Percentiles rank a stretch among this genome's conserved stretches.
phyloP scores from a whole-genome alignment of 2,888 invertebrate species.

The Ochropleura leucogaster region DNA sequence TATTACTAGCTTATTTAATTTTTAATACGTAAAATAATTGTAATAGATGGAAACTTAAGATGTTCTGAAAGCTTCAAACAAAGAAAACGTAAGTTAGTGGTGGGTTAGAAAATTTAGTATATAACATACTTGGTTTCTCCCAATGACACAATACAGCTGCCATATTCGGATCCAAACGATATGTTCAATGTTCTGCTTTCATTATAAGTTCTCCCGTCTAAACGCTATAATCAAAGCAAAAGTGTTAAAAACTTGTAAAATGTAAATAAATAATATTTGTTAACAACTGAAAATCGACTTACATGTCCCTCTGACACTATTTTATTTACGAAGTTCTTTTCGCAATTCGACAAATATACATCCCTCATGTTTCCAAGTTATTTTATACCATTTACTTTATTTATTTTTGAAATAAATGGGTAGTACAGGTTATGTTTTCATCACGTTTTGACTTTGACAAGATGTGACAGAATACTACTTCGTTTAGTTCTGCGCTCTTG shows the following conservation, averaged over 20 bases:
- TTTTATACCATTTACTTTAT: slow-evolving; percentile 15
- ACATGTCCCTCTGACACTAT: slow-evolving; percentile 92
- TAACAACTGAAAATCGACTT: slow-evolving; percentile 67
- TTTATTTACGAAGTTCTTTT: slow-evolving; percentile 93
- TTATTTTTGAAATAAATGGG: slow-evolving; percentile 6
- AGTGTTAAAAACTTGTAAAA: slow-evolving; percentile 14
- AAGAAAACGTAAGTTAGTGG: neutral
- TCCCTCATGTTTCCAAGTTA: slow-evolving; percentile 90
- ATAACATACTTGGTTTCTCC: slow-evolving; percentile 94
- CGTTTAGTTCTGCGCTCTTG: neutral
- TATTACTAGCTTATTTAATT: neutral
- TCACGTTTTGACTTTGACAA: slow-evolving; percentile 44
- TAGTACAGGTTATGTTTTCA: slow-evolving; percentile 57
- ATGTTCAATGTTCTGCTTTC: slow-evolving; percentile 94
- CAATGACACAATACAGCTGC: slow-evolving; percentile 94
- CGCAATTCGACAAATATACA: slow-evolving; percentile 92
- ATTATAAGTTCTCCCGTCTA: slow-evolving; percentile 94
- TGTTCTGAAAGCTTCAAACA: neutral
- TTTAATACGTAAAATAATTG: neutral
- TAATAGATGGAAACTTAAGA: neutral
- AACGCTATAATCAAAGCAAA: slow-evolving; percentile 89
- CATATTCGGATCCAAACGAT: slow-evolving; percentile 95
- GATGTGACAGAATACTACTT: neutral
- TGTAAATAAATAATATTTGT: slow-evolving; percentile 4
- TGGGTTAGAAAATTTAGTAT: neutral